phyloP scores from a whole-genome alignment of 2,888 invertebrate genomes.

The Lysandra bellargus region DNA sequence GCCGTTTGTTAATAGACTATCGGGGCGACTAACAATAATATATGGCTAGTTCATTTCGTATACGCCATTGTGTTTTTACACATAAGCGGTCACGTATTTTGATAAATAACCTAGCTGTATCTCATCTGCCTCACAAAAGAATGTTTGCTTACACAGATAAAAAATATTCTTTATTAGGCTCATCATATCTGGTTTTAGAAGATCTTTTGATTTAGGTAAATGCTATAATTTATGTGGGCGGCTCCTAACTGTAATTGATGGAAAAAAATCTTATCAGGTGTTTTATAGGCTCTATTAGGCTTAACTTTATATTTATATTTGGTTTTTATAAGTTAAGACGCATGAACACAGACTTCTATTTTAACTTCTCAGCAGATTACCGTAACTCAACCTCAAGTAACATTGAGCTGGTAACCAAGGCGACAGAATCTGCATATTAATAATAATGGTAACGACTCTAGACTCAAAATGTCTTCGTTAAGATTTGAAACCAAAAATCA shows the following conservation, averaged over 20 bases:
- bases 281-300: not conserved
- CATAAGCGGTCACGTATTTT: slow-evolving; percentile 43
- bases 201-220: slow-evolving; percentile 26
- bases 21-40: slow-evolving; percentile 58
- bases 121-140: slow-evolving; percentile 45
- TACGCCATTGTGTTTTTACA: slow-evolving; percentile 59
- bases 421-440: too few species aligned
- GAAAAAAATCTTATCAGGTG: not conserved
- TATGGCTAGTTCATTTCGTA: slow-evolving; percentile 51
- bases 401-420: too few species aligned
- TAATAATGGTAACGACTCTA: too few species aligned
- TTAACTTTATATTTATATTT: not conserved
- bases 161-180: slow-evolving; percentile 28
- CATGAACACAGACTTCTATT: too few species aligned
- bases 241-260: not conserved
- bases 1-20: slow-evolving; percentile 46
- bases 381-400: too few species aligned
- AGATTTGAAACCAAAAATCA: too few species aligned
- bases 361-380: too few species aligned
- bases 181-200: slow-evolving; percentile 26
- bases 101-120: slow-evolving; percentile 47
- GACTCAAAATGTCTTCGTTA: too few species aligned
- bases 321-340: too few species aligned
- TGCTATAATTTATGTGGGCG: not conserved
- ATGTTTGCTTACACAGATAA: slow-evolving; percentile 35